Percentiles rank a stretch among this genome's conserved stretches.
Conservation (phyloP, 1,140 invertebrate genomes). For the Calephelis nemesis region DNA sequence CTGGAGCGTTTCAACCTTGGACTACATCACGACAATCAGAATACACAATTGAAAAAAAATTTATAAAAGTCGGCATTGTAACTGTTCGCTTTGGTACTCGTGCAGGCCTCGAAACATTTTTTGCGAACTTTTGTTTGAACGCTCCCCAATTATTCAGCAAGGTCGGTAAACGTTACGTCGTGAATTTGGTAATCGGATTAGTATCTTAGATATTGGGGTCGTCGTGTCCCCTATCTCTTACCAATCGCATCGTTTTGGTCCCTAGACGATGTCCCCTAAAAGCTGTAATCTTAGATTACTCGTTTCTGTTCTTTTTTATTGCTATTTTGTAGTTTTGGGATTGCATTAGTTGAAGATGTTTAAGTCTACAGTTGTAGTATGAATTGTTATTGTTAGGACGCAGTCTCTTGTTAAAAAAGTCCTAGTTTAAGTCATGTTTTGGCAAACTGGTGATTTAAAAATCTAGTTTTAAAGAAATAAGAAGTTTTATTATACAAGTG, state of each 20-base stretch:
- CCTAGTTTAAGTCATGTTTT: too few species aligned
- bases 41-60: slow-evolving; percentile 15
- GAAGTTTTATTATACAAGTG: too few species aligned
- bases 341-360: too few species aligned
- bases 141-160: slow-evolving; percentile 41
- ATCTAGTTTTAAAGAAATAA: too few species aligned
- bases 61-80: slow-evolving; percentile 23
- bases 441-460: too few species aligned
- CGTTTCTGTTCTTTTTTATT: slow-evolving; percentile 23
- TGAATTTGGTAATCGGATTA: slow-evolving; percentile 47
- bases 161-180: slow-evolving; percentile 43
- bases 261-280: slow-evolving; percentile 32
- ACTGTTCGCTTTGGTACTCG: slow-evolving; percentile 3
- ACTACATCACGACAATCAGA: slow-evolving; percentile 1
- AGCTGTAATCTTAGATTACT: slow-evolving; percentile 24
- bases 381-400: too few species aligned
- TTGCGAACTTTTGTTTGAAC: slow-evolving; percentile 17
- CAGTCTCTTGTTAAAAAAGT: too few species aligned
- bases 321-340: slow-evolving; percentile 4
- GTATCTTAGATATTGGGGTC: slow-evolving; percentile 47
- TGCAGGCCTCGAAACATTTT: slow-evolving; percentile 19
- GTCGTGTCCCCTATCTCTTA: slow-evolving; percentile 40
- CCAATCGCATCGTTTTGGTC: slow-evolving; percentile 21
- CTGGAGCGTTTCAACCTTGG: slow-evolving; percentile 8
- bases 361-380: neutral